phyloP scores from a whole-genome alignment of 2,113 vertebrate genomes.

The Fregata magnificens region DNA sequence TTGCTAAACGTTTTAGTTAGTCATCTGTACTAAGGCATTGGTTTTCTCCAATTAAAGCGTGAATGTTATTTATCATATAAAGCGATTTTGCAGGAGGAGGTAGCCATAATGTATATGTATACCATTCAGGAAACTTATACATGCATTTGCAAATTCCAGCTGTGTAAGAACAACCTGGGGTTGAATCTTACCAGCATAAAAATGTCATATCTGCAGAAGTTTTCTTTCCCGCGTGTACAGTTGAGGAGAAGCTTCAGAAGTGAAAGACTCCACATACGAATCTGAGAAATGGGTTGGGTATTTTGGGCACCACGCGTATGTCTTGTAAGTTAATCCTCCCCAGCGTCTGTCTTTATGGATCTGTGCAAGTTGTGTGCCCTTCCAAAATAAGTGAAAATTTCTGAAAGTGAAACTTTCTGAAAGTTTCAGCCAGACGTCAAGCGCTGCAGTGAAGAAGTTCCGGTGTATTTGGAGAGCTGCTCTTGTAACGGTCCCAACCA shows the following conservation, averaged over 20 bases:
- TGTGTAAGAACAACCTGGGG: background rate
- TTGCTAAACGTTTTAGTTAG: background rate
- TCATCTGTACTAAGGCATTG: background rate
- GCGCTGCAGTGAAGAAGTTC: background rate
- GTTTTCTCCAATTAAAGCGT: background rate
- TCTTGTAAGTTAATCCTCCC: background rate
- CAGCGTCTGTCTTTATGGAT: background rate
- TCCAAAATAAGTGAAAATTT: background rate
- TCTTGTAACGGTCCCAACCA: background rate
- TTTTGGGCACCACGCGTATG: accelerated
- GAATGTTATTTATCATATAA: background rate
- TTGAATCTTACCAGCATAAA: background rate
- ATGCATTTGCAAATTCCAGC: background rate
- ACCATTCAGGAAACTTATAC: accelerated
- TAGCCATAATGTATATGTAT: background rate
- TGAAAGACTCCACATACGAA: background rate
- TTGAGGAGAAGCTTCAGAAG: background rate
- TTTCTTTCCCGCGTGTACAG: background rate
- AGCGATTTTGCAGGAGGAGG: background rate
- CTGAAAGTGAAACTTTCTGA: background rate
- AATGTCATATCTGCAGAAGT: background rate
- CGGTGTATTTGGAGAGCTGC: background rate
- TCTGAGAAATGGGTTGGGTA: background rate
- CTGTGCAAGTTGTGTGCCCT: background rate
- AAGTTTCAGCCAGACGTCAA: background rate